Percentiles rank a stretch among this genome's conserved stretches.
phyloP scores from a whole-genome alignment of 2,888 invertebrate genomes.

The Protophormia terraenovae region DNA sequence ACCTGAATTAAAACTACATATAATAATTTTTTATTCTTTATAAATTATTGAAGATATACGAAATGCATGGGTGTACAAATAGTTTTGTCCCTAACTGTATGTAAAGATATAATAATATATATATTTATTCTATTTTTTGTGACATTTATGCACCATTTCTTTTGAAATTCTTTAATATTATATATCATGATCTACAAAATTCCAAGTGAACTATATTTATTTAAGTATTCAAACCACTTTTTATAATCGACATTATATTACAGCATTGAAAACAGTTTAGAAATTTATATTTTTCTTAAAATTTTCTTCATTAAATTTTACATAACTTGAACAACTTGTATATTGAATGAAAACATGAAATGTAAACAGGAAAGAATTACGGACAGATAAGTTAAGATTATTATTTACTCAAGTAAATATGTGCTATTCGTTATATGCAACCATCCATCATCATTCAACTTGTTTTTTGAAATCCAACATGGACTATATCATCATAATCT shows the following conservation, averaged over 20 bases:
- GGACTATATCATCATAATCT: constrained; percentile 38
- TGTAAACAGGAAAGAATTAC: constrained; percentile 36
- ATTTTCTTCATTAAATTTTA: background rate
- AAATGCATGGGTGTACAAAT: too few species aligned
- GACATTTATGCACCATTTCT: too few species aligned
- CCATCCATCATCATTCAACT: constrained; percentile 37
- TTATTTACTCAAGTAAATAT: background rate
- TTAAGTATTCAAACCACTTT: background rate
- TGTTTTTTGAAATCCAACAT: constrained; percentile 23
- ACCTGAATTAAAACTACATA: too few species aligned
- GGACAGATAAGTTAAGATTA: background rate
- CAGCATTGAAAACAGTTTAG: background rate
- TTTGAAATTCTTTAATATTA: too few species aligned
- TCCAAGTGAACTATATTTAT: background rate
- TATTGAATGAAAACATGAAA: constrained; percentile 37
- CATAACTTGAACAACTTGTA: constrained; percentile 30
- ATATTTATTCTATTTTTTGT: too few species aligned
- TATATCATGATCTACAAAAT: too few species aligned
- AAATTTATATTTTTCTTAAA: background rate
- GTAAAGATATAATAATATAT: too few species aligned
- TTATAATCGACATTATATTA: background rate
- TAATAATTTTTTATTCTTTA: too few species aligned
- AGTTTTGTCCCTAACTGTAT: too few species aligned
- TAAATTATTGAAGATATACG: too few species aligned
- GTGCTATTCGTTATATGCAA: constrained; percentile 1